phyloP scores from a whole-genome alignment of 2,113 vertebrate species.

The Bubo scandiacus region DNA sequence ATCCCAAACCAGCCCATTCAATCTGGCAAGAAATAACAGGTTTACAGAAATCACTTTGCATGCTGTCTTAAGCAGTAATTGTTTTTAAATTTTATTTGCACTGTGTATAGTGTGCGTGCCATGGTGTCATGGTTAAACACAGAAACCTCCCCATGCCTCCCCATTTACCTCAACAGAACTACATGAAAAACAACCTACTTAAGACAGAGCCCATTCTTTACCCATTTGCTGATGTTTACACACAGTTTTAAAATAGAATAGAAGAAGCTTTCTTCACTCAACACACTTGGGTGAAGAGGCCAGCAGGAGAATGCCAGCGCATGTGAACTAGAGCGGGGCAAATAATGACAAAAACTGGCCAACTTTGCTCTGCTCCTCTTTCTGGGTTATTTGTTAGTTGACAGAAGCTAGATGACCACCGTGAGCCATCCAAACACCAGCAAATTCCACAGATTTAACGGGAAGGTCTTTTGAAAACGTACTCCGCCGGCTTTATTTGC shows the following conservation, averaged over 20 bases:
- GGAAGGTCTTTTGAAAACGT: not conserved
- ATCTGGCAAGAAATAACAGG: constrained; percentile 59
- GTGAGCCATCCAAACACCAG: not conserved
- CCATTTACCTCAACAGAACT: constrained; percentile 44
- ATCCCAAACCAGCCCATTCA: not conserved
- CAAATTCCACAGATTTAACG: not conserved
- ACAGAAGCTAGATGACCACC: not conserved
- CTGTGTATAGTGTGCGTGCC: not conserved
- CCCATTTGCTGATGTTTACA: constrained; percentile 51
- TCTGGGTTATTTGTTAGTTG: not conserved
- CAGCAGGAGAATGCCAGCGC: constrained; percentile 45
- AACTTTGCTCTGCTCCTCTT: not conserved
- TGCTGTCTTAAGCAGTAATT: not conserved
- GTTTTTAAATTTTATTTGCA: constrained; percentile 65
- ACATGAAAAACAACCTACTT: constrained; percentile 59
- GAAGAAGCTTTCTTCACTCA: constrained; percentile 63
- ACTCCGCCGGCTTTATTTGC: not conserved
- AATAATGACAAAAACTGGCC: not conserved
- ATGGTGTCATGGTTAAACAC: constrained; percentile 45
- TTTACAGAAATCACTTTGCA: constrained; percentile 14
- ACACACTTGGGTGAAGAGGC: constrained; percentile 63
- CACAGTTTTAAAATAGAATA: constrained; percentile 59
- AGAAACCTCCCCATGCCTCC: constrained; percentile 24
- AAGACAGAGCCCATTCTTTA: constrained; percentile 47
- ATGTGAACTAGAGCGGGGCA: not conserved